Base-by-base conservation (phyloP, 2,888 invertebrate genomes). In the Hedya salicella region DNA sequence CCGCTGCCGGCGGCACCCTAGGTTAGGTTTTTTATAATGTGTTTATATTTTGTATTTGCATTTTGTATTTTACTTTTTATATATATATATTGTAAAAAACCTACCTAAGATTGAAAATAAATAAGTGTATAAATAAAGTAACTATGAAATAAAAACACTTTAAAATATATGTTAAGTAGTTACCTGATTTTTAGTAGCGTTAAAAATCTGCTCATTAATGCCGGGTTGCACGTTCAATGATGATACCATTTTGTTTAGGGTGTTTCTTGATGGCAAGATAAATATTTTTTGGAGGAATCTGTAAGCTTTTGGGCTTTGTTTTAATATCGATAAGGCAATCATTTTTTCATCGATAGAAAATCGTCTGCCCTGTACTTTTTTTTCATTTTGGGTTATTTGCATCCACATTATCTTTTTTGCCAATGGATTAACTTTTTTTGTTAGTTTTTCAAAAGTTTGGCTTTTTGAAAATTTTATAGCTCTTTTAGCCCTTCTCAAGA, bases 341-440 rank as follows among this genome's bases (percentile, higher is more conserved):
- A 65, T 52, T 65, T 65, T 65, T 60, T 66, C 65, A 1, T 57
- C 57, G 3, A 25, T 13, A 14, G 65, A 19, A 32, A 60, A 66
- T 32, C 65, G 25, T 9, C 60, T 21, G n/a, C 50, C 65, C 40
- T 59, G 19, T n/a, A 36, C 21, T 48, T 53, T 60, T 44, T 48
- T 66, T 40, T n/a, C 56, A 39, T 13, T 36, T 6, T 25, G 53
- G 1, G 16, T 60, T 19, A 60, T 54, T 40, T 67, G 67, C 67
- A 67, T 67, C 21, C 39, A 21, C 11, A 61, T 32, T 16, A 67
- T 40, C 32, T 42, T 48, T 36, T 49, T 67, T 40, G 61, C 61
- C 13, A 44, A 32, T 5, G 67, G 67, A 48, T 67, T 67, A 16
- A 67, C n/a, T 4, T 54, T 60, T 16, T 17, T 11, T 13, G 56